Conservation (phyloP, 1,140 invertebrate species). For the Calliphora vicina region DNA sequence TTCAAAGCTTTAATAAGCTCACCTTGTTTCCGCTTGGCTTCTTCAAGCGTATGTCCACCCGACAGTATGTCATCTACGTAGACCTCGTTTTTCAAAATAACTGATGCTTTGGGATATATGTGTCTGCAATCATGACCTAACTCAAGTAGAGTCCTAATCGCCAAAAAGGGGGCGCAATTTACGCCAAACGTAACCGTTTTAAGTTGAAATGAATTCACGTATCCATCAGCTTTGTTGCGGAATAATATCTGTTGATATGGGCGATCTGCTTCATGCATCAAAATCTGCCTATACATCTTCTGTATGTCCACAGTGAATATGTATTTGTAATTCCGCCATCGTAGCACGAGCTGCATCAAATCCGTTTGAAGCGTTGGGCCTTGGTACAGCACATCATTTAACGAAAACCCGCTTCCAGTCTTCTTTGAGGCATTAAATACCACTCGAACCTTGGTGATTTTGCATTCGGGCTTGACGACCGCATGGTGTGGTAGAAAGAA, state of each 20-base stretch:
- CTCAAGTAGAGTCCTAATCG: neutral
- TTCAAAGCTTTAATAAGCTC: neutral
- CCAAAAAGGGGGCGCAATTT: slow-evolving; percentile 17
- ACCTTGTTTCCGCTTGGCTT: neutral
- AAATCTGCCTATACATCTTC: slow-evolving; percentile 30
- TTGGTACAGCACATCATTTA: slow-evolving; percentile 5
- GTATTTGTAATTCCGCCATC: neutral
- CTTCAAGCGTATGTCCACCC: neutral
- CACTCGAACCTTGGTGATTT: slow-evolving; percentile 33
- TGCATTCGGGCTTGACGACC: slow-evolving; percentile 47
- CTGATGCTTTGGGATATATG: neutral
- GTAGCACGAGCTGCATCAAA: neutral
- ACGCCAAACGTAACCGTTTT: slow-evolving; percentile 30
- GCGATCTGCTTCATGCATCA: neutral
- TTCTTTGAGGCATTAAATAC: slow-evolving; percentile 45
- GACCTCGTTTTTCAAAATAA: slow-evolving; percentile 1
- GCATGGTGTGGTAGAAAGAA: slow-evolving; percentile 49
- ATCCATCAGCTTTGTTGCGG: neutral
- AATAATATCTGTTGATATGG: slow-evolving; percentile 25
- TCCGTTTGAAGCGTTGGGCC: slow-evolving; percentile 17
- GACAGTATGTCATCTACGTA: slow-evolving; percentile 25
- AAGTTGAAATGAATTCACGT: neutral
- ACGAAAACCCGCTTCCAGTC: neutral
- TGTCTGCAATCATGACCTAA: neutral
- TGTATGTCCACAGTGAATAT: slow-evolving; percentile 21